A percentile compares a stretch with the other conserved stretches of the same genome.
phyloP scores from a whole-genome alignment of 2,888 invertebrate species.

The Melitaea athalia region DNA sequence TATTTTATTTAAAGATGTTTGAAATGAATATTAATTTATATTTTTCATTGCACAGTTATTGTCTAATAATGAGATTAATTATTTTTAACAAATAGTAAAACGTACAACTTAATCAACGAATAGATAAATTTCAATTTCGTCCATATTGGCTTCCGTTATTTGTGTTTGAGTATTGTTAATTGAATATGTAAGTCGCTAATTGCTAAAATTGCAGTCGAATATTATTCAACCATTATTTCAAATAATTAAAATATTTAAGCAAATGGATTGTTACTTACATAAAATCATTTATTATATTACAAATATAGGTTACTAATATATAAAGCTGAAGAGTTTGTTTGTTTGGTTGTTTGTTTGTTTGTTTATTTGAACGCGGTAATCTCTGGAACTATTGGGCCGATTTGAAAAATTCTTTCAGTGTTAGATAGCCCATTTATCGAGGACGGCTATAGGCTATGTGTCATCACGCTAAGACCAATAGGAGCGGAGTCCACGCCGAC shows the following conservation, averaged over 20 bases:
- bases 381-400: no score
- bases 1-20: no score
- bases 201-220: conserved; percentile 7
- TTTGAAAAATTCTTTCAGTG: no score
- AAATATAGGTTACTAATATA: no score
- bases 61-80: neutral
- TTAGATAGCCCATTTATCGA: no score
- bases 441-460: no score
- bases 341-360: no score
- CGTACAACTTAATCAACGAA: neutral
- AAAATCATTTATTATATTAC: neutral
- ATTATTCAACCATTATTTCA: conserved; percentile 1
- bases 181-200: conserved; percentile 11
- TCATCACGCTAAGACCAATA: no score
- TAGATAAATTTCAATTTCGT: neutral
- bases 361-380: no score
- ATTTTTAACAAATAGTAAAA: neutral
- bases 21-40: no score
- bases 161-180: conserved; percentile 9
- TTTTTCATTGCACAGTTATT: neutral
- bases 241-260: neutral
- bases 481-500: no score
- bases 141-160: neutral
- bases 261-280: neutral
- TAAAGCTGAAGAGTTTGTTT: no score